A percentile compares a stretch with the other conserved stretches of the same genome.
Evolutionary conservation across 2,113 vertebrate genomes (phyloP).

Genomic region (Rhodinocichla rosea): DNA sequence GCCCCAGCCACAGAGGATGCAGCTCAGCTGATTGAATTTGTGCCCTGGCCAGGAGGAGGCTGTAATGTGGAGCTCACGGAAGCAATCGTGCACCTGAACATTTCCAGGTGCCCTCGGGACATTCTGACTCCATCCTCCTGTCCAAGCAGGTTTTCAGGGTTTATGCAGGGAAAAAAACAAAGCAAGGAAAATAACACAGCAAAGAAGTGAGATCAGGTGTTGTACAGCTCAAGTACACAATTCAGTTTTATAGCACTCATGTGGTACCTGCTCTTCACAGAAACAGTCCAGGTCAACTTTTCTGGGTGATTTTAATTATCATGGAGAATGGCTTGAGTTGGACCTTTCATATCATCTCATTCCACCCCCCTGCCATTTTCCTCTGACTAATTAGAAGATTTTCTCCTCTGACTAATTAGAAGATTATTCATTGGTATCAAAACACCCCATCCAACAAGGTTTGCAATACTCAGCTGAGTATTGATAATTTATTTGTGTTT

Average conservation of each 20-base stretch:
- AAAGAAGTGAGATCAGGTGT: background rate
- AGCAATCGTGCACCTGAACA: background rate
- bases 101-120: background rate
- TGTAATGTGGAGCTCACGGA: background rate
- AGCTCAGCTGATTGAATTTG: background rate
- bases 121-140: background rate
- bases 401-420: background rate
- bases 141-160: background rate
- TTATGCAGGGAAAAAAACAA: background rate
- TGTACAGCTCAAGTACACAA: rapidly evolving
- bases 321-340: background rate
- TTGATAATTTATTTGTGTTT: constrained; percentile 4
- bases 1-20: background rate
- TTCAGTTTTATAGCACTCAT: background rate
- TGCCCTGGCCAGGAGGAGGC: background rate
- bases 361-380: background rate
- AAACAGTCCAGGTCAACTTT: background rate
- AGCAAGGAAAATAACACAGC: background rate
- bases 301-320: background rate
- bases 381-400: background rate
- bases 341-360: background rate
- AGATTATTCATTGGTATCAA: background rate
- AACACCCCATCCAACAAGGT: background rate
- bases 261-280: background rate
- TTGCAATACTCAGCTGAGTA: background rate